A percentile compares a stretch with the other conserved stretches of the same genome.
These are phyloP conservation scores for Agrochola lota DNA, from an alignment of 2,888 invertebrate genomes.

Conservation along the genomic window DNA sequence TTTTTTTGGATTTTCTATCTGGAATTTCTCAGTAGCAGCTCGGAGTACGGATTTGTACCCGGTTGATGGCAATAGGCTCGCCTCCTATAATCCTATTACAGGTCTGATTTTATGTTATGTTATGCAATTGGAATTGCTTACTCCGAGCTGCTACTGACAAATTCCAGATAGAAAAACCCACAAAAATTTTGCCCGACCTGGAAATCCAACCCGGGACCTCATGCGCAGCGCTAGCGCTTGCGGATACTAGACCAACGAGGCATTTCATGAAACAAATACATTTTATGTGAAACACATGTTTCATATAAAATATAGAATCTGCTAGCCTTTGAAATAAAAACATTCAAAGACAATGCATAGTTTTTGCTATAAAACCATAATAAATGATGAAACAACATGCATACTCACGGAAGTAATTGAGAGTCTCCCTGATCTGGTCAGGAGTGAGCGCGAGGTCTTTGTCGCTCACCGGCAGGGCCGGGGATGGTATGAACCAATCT, in stretches of 20 bases:
- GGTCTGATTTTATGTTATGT: neutral
- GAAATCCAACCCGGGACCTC: neutral
- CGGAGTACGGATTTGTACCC: too few relatives aligned
- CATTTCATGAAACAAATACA: conserved; percentile 2
- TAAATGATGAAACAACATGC: conserved; percentile 9
- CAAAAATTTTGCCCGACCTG: neutral
- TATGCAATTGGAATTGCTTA: neutral
- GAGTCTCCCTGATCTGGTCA: conserved; percentile 98
- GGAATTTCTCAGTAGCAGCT: neutral
- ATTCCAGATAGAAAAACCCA: neutral
- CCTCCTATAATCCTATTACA: neutral
- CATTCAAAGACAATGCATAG: conserved; percentile 32
- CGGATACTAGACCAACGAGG: neutral
- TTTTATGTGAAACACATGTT: neutral
- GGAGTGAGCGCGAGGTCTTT: conserved; percentile 95
- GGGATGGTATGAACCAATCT: conserved; percentile 98
- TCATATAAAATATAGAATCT: neutral
- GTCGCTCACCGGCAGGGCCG: conserved; percentile 94
- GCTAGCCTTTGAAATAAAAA: conserved; percentile 9
- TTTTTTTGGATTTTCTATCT: neutral
- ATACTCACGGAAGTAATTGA: conserved; percentile 99
- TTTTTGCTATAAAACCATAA: neutral
- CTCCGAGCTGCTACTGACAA: neutral
- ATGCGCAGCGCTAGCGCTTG: neutral
- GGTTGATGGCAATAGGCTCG: neutral